Evolutionary conservation across 2,888 invertebrate species (phyloP), one percentile per base, ranked within the genome.

Genomic region (Himalopsyche japonica): DNA sequence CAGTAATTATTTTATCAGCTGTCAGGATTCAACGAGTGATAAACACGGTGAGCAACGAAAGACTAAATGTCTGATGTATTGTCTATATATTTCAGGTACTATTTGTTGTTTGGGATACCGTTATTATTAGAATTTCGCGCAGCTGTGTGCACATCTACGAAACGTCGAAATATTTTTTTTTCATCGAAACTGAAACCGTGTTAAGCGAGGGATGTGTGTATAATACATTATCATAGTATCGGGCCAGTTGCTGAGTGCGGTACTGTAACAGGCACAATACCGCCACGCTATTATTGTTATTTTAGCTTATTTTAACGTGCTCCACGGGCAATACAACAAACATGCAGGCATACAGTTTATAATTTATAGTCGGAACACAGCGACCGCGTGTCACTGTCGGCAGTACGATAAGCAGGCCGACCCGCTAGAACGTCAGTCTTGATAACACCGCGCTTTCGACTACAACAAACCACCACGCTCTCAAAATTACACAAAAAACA

Each of bases 401-500:
- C 27, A 18, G 32, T 15, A 70, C 80, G 84, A 81, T 83, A 84
- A 81, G 79, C 64, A 48, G 64, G 10, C 57, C 37, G 57, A 49
- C 49, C 78, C 81, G 64, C 64, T 57, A 27, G 24, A 76, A 64
- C 47, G 64, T 12, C 81, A 84, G 84, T 83, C 76, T 81, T 81
- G 81, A 84, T 84, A 81, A 81, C 81, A 80, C 80, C 81, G 84
- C 37, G 57, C 76, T 81, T 77, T 80, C 64, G 84, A 57, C 8
- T 30, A 34, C 78, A 79, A 47, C 79, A 43, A 43, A 64, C 47
- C 43, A 64, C 49, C 34, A 57, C 57, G 57, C 57, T 57, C 57
- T 20, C n/a, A 24, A 20, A 57, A 24, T 7, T 24, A 57, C 15
- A 57, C 24, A 43, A 43, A 57, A 57, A 57, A 20, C 57, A n/a